Evolutionary conservation across 2,888 invertebrate species (phyloP).

Genomic region (Vesta saturnalis): DNA sequence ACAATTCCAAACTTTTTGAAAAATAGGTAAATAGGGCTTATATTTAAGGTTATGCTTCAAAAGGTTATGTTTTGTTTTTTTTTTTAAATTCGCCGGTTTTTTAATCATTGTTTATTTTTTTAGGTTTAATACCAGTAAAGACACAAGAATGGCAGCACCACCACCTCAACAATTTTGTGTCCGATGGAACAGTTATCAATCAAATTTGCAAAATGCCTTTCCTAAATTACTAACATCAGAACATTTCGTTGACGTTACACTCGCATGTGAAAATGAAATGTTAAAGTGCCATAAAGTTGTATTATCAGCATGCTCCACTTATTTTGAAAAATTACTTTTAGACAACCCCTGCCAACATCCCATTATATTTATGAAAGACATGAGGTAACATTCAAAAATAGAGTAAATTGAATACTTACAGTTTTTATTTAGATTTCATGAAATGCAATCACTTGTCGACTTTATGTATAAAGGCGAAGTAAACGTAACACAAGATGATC

Average conservation of each 20-base stretch:
- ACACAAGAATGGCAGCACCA: constrained; percentile 45
- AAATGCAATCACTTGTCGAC: constrained; percentile 86
- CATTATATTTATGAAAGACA: constrained; percentile 84
- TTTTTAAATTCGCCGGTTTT: constrained; percentile 44
- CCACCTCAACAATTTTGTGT: constrained; percentile 77
- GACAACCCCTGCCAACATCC: constrained; percentile 90
- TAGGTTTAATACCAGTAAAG: background rate
- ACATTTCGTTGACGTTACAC: constrained; percentile 88
- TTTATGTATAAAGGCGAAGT: constrained; percentile 94
- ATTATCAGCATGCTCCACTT: constrained; percentile 85
- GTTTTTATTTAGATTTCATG: constrained; percentile 69
- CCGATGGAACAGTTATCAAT: constrained; percentile 85
- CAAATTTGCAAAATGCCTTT: constrained; percentile 81
- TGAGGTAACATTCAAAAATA: no score
- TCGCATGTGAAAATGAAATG: constrained; percentile 88
- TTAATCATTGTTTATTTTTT: background rate
- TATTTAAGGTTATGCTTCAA: constrained; percentile 33
- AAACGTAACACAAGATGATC: constrained; percentile 84
- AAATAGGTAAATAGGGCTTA: constrained; percentile 15
- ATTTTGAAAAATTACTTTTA: constrained; percentile 80
- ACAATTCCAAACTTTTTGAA: background rate
- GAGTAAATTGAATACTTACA: constrained; percentile 41
- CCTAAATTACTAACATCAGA: constrained; percentile 79
- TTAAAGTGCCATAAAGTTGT: constrained; percentile 89
- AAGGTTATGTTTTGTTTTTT: constrained; percentile 54